A percentile compares a stretch with the other conserved stretches of the same genome.
Evolutionary conservation across 2,888 invertebrate species (phyloP).

Genomic region (Portevinia maculata): DNA sequence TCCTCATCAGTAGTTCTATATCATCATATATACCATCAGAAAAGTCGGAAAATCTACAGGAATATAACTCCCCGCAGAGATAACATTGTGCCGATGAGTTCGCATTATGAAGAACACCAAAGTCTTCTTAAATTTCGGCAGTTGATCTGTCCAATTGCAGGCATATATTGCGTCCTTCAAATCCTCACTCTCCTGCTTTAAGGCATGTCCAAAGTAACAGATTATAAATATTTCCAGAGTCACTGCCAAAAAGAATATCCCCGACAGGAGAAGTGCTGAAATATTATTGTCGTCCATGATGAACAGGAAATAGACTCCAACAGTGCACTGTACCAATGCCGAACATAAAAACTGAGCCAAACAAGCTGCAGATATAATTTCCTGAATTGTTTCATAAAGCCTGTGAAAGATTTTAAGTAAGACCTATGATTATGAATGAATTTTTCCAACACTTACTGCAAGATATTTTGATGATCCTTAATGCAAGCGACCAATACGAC

Average conservation of each 20-base stretch:
- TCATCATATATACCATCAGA: conserved; percentile 82
- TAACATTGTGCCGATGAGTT: conserved; percentile 83
- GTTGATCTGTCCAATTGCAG: conserved; percentile 85
- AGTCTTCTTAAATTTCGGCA: conserved; percentile 81
- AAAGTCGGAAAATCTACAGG: conserved; percentile 84
- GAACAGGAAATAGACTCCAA: conserved; percentile 83
- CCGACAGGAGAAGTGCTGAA: conserved; percentile 77
- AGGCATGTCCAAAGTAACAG: conserved; percentile 84
- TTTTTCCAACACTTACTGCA: conserved; percentile 72
- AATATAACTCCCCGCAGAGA: conserved; percentile 84
- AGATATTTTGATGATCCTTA: conserved; percentile 77
- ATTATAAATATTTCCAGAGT: conserved; percentile 84
- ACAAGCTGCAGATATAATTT: conserved; percentile 84
- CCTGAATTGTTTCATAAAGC: conserved; percentile 83
- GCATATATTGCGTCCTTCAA: conserved; percentile 84
- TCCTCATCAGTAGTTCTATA: too few relatives aligned
- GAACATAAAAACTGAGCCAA: conserved; percentile 85
- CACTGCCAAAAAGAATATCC: conserved; percentile 83
- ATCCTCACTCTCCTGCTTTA: conserved; percentile 83
- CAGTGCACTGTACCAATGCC: conserved; percentile 80
- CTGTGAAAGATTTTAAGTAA: conserved; percentile 77
- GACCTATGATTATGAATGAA: background rate
- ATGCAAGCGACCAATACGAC: conserved; percentile 77
- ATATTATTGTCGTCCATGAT: conserved; percentile 78
- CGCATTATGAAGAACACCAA: conserved; percentile 84